Evolutionary conservation across 2,888 invertebrate species (phyloP).

Genomic region (Microchrysa polita): DNA sequence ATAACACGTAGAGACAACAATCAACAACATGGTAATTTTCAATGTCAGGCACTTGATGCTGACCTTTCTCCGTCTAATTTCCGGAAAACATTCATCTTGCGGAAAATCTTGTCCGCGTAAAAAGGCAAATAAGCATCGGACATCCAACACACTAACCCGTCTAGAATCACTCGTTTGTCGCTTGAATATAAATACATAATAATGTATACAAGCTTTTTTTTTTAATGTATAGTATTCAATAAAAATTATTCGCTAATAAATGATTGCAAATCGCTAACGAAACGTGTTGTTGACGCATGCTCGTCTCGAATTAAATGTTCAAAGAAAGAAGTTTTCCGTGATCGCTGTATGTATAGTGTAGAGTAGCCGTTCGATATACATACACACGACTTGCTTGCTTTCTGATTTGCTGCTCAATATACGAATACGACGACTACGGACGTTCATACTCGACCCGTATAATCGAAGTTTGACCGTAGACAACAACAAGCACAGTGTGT

Average conservation of each 20-base stretch:
- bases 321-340: slow-evolving; percentile 36
- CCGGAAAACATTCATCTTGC: slow-evolving; percentile 25
- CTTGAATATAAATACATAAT: too few relatives aligned
- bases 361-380: too few relatives aligned
- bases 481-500: too few relatives aligned
- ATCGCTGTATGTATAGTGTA: slow-evolving; percentile 8
- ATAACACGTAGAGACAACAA: slow-evolving; percentile 23
- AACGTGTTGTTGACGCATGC: background rate
- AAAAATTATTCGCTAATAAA: slow-evolving; percentile 29
- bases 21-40: slow-evolving; percentile 14
- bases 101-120: slow-evolving; percentile 23
- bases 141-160: slow-evolving; percentile 15
- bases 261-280: slow-evolving; percentile 31
- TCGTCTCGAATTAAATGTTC: background rate
- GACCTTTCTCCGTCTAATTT: slow-evolving; percentile 37
- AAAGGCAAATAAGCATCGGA: background rate
- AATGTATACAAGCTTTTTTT: slow-evolving; percentile 3
- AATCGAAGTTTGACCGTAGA: too few relatives aligned
- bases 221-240: slow-evolving; percentile 28
- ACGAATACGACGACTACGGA: too few relatives aligned
- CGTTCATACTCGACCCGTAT: too few relatives aligned
- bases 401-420: too few relatives aligned
- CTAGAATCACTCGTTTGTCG: slow-evolving; percentile 10
- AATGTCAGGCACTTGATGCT: slow-evolving; percentile 39
- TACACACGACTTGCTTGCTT: too few relatives aligned